Conservation (phyloP, 2,888 invertebrate species). For the Vesta saturnalis region DNA sequence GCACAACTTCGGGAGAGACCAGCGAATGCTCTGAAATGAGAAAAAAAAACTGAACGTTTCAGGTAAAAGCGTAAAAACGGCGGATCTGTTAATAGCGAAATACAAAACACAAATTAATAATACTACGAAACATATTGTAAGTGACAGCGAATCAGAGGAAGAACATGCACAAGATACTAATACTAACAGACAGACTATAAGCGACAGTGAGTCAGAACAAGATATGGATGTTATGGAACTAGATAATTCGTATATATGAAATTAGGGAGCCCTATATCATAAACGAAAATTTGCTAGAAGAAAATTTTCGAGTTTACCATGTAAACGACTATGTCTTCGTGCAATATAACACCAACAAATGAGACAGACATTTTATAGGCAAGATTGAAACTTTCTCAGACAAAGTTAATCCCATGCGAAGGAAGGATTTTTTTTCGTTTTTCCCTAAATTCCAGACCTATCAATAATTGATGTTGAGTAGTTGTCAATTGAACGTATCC, state of each 20-base stretch:
- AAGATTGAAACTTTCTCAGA: no score
- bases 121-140: neutral
- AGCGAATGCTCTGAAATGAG: neutral
- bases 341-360: neutral
- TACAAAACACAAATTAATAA: neutral
- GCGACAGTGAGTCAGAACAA: no score
- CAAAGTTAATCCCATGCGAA: neutral
- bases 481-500: neutral
- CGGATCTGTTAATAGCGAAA: neutral
- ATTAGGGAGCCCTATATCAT: no score
- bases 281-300: no score
- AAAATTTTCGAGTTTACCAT: no score
- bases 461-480: neutral
- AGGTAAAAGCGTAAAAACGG: neutral
- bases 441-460: neutral
- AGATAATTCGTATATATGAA: no score
- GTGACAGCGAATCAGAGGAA: neutral
- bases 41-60: neutral
- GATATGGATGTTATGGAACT: no score
- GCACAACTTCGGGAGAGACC: neutral
- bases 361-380: neutral
- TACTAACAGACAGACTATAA: no score
- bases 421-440: neutral
- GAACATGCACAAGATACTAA: no score
- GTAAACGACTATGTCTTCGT: neutral